phyloP scores from a whole-genome alignment of 2,888 invertebrate genomes.

The Calliopum simillimum region DNA sequence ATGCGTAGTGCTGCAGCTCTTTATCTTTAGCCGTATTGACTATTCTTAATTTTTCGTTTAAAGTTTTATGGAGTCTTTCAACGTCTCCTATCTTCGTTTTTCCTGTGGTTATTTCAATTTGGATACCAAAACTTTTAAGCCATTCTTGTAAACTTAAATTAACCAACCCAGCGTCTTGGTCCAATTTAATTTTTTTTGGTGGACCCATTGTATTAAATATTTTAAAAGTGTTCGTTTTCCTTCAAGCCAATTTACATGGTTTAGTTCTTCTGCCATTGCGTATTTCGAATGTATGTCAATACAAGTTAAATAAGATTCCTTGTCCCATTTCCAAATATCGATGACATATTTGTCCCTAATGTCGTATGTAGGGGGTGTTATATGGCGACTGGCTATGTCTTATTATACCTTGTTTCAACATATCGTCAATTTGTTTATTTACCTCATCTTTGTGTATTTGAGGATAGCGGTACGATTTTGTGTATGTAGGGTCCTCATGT shows the following conservation, averaged over 20 bases:
- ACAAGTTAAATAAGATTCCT: constrained; percentile 38
- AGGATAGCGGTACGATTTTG: constrained; percentile 14
- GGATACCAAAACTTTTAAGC: constrained; percentile 22
- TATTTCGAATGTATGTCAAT: constrained; percentile 41
- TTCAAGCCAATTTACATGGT: constrained; percentile 36
- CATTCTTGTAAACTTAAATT: constrained; percentile 31
- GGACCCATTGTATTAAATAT: constrained; percentile 37
- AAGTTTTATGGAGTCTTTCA: too few relatives aligned
- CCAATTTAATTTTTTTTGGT: constrained; percentile 33
- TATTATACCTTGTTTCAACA: constrained; percentile 14
- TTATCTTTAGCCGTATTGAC: constrained; percentile 30
- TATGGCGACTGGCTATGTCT: constrained; percentile 30
- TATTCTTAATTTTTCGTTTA: constrained; percentile 39
- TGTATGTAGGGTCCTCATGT: constrained; percentile 6
- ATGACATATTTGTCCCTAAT: constrained; percentile 36
- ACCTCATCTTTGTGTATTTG: constrained; percentile 16
- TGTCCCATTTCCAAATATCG: constrained; percentile 42
- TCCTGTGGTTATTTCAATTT: constrained; percentile 36
- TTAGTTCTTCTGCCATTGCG: constrained; percentile 34
- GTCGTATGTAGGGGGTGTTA: constrained; percentile 35
- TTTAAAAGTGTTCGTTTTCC: constrained; percentile 32
- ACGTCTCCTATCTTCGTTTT: constrained; percentile 39
- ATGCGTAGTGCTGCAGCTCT: constrained; percentile 22
- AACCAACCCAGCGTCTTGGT: constrained; percentile 34
- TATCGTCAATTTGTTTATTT: constrained; percentile 3